Base-by-base conservation (phyloP, 2,888 invertebrate species). In the Apantesis nais region DNA sequence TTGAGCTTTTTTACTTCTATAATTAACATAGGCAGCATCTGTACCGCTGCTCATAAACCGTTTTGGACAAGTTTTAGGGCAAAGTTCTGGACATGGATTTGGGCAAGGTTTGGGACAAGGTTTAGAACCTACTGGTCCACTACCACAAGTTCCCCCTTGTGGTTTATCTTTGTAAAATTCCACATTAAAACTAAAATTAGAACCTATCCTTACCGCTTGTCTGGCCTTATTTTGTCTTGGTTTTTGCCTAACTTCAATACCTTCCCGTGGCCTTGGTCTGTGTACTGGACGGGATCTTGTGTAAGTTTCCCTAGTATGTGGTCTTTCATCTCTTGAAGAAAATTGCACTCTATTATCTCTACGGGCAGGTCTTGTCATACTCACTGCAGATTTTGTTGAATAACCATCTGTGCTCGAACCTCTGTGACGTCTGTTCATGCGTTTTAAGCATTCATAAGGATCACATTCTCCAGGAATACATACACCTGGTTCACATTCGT, bases 201-300 rank as follows among this genome's bases (percentile, higher is more conserved):
- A 89, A 41, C 84, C 83, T 62, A 87, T 74, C n/a, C 82, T 82
- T 8, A 87, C 84, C 16, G 79, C 83, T 71, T 85, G 79, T 71
- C 72, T 79, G 9, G 68, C 8, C 52, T 66, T 72, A 12, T 37
- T 62, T 69, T 66, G 44, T 62, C 71, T 63, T 67, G 66, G 58
- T 41, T 37, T 58, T 37, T 66, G 66, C 19, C 66, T 58, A 41
- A 66, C 55, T 39, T 66, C 66, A 58, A 66, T n/a, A 58, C 66
- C 66, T 58, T 58, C 25, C 22, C 58, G 66, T 64, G 39, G 69
- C 44, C 14, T 67, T 66, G 39, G 63, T 66, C 62, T n/a, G n/a
- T n/a, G n/a, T n/a, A n/a, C 71, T 66, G 65, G 62, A 60, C 68
- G 68, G 67, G 71, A 62, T 65, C 60, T 67, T 61, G 64, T 66